These are phyloP conservation scores for Lamellibrachia columna DNA, from an alignment of 2,888 invertebrate genomes.

Conservation along the genomic window DNA sequence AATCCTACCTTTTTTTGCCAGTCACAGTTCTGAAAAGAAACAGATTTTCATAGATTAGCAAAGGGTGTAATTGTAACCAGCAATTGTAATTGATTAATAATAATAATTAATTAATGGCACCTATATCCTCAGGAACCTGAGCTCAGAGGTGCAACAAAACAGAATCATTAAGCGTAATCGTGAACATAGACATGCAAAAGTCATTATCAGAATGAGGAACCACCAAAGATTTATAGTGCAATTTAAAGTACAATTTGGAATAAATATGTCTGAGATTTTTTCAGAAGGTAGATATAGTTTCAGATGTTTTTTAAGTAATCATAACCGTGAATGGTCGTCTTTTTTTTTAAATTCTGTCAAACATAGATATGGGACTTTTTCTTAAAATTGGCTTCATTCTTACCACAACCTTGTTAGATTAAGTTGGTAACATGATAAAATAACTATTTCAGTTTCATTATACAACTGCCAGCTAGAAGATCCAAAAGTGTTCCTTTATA, in stretches of 20 bases:
- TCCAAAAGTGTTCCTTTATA: too few relatives aligned
- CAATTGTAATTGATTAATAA: not conserved
- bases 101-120: too few relatives aligned
- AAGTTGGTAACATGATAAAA: not conserved
- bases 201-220: too few relatives aligned
- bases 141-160: too few relatives aligned
- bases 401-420: not conserved
- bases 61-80: not conserved
- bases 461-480: not conserved
- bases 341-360: not conserved
- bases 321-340: not conserved
- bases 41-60: not conserved
- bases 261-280: too few relatives aligned
- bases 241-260: too few relatives aligned
- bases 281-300: too few relatives aligned
- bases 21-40: not conserved
- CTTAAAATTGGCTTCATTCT: not conserved
- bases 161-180: too few relatives aligned
- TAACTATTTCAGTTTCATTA: not conserved
- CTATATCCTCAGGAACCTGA: too few relatives aligned
- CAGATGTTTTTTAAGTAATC: not conserved
- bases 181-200: too few relatives aligned
- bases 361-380: not conserved
- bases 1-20: not conserved
- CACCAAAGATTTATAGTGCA: too few relatives aligned